These are phyloP conservation scores for Mimumesa dahlbomi DNA, from an alignment of 2,888 invertebrate species.

Conservation along the genomic window DNA sequence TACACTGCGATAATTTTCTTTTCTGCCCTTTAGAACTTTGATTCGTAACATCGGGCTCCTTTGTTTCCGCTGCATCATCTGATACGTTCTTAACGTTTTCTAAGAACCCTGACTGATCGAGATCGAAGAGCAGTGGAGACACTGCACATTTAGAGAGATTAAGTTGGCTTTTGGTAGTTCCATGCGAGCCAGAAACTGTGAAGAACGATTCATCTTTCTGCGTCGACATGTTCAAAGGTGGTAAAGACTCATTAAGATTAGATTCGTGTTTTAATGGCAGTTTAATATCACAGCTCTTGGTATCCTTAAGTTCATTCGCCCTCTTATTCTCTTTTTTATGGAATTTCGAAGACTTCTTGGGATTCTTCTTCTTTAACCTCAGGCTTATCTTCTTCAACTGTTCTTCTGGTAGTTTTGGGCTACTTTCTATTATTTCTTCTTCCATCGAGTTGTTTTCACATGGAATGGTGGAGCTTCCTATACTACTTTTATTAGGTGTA, in stretches of 20 bases:
- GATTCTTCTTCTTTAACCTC: conserved; percentile 21
- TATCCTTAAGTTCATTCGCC: neutral
- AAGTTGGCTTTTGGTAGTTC: no score
- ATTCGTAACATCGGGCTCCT: neutral
- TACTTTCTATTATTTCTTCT: conserved; percentile 50
- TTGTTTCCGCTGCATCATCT: neutral
- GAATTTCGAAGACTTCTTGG: neutral
- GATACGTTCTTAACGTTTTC: neutral
- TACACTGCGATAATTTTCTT: neutral
- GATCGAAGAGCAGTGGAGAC: no score
- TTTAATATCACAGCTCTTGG: neutral
- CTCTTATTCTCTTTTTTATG: neutral
- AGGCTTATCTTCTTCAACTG: conserved; percentile 7
- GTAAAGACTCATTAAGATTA: neutral
- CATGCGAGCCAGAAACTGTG: no score
- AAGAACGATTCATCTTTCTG: no score
- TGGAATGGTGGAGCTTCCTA: neutral
- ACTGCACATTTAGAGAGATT: no score
- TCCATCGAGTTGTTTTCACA: conserved; percentile 6
- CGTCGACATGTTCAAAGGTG: neutral
- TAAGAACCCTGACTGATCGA: no score
- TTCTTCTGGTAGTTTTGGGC: conserved; percentile 34
- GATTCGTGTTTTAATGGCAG: neutral
- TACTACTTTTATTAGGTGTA: neutral
- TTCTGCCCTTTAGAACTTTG: neutral